Base-by-base conservation (phyloP, 1,140 invertebrate genomes). In the Gonatopus flavifemur region DNA sequence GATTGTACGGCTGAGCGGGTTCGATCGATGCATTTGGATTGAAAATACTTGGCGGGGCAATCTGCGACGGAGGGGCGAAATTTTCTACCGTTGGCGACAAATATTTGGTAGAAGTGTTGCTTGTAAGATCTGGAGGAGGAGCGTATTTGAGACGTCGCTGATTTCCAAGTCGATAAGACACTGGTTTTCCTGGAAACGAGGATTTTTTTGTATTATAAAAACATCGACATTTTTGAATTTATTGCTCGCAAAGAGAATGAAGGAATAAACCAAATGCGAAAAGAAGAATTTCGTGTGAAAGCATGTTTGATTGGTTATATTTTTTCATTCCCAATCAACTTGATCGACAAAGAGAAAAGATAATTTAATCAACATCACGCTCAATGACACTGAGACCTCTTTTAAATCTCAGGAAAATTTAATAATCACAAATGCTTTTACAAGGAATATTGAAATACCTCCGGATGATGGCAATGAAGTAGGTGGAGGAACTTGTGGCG, bases 71-170 rank as follows among this genome's bases (percentile, higher is more conserved):
- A 2, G 45, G 8, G 9, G 54, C 18, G 1, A 56, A 39, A n/a
- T 48, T 20, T 8, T 48, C 37, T 10, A 53, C 15, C n/a, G 56
- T 8, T 2, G 46, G 49, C 15, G 19, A 19, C 2, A 32, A 6
- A 38, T 45, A 49, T 21, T 49, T 35, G 18, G 55, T 59, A 15
- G 50, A 22, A 8, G 25, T 46, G 8, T 32, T 59, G 0, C 65
- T 58, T 9, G 70, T 70, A 45, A 76, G 36, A 55, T 77, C 72
- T 4, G 76, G 76, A 0, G 66, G 72, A 19, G 67, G 70, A 2
- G 70, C 74, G 21, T 78, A 77, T 16, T 76, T 78, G 1, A 76
- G 48, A 36, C 76, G 70, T 21, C 72, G 65, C 28, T 76, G 74
- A 45, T 70, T 74, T 2, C 74, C 74, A 9, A 77, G 64, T 40